Evolutionary conservation across 2,888 invertebrate species (phyloP), one percentile per base, ranked within the genome.

Genomic region (Pardosa pseudoannulata): DNA sequence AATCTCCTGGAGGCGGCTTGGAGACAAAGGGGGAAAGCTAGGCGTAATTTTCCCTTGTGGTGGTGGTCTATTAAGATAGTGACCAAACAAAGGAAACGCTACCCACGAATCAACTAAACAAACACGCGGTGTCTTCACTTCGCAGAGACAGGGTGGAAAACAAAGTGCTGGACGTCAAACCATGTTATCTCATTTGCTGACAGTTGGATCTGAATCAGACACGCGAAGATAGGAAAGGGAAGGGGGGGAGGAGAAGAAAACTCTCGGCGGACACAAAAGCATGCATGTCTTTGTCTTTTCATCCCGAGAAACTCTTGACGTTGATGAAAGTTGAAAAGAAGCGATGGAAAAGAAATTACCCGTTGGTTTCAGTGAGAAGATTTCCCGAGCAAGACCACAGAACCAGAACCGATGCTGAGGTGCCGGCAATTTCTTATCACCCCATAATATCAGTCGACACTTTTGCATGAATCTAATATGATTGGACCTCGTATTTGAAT

Each of bases 161-260:
- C 80, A 65, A 80, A 80, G 80, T 80, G 71, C 56, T 56, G 71
- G 64, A 41, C 76, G 70, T 83, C 82, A 83, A 83, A 83, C 16
- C 16, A 36, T 62, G 76, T 83, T 83, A 83, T 83, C 82, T 27
- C 64, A 27, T 64, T 76, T 83, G 82, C 64, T 72, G 82, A 83
- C 82, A 83, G 82, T 64, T 76, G 75, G 76, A 83, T 83, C 76
- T 83, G 71, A 83, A 83, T 76, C 76, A 71, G 76, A 72, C 82
- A 83, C 82, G 82, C 82, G 82, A 56, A 83, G 46, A 46, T 76
- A 67, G 16, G 56, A 32, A 67, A 23, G n/a, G n/a, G n/a, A n/a
- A n/a, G n/a, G 16, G 56, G 31, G 31, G 16, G n/a, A n/a, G n/a
- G n/a, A n/a, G n/a, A 3, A 41, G 27, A 41, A 41, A 70, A 39